Evolutionary conservation across 1,140 invertebrate species (phyloP).

Genomic region (Elysia chlorotica): DNA sequence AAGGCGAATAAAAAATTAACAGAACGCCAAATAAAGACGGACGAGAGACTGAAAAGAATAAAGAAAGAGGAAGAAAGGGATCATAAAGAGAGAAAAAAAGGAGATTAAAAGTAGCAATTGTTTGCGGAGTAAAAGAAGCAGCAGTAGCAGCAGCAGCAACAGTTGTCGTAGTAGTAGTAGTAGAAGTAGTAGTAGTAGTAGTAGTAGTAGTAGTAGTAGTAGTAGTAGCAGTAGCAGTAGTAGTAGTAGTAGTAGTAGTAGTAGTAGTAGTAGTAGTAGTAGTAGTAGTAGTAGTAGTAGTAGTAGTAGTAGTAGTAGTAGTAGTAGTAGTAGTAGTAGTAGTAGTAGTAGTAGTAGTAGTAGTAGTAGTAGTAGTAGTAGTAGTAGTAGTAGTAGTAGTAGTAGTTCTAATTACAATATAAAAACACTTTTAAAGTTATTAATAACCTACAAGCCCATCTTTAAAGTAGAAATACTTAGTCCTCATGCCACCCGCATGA

Average conservation of each 20-base stretch:
- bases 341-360: neutral
- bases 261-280: constrained; percentile 12
- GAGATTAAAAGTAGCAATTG: too few relatives aligned
- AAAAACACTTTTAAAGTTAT: too few relatives aligned
- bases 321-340: constrained; percentile 12
- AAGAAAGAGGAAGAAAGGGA: too few relatives aligned
- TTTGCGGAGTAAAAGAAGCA: too few relatives aligned
- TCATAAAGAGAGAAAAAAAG: too few relatives aligned
- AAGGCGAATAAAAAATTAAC: too few relatives aligned
- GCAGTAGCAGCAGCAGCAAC: neutral
- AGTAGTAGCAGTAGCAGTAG: constrained; percentile 9
- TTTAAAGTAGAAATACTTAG: too few relatives aligned
- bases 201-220: constrained; percentile 8
- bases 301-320: constrained; percentile 13
- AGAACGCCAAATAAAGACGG: too few relatives aligned
- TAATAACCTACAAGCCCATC: too few relatives aligned
- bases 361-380: neutral
- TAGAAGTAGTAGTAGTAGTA: constrained; percentile 5
- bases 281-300: constrained; percentile 2
- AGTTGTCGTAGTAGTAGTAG: constrained; percentile 1
- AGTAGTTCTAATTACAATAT: neutral
- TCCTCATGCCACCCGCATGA: too few relatives aligned
- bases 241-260: constrained; percentile 8
- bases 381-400: neutral
- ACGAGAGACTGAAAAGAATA: too few relatives aligned